Percentiles rank a stretch among this genome's conserved stretches.
Evolutionary conservation across 2,888 invertebrate genomes (phyloP).

Genomic region (Athalia cordata): DNA sequence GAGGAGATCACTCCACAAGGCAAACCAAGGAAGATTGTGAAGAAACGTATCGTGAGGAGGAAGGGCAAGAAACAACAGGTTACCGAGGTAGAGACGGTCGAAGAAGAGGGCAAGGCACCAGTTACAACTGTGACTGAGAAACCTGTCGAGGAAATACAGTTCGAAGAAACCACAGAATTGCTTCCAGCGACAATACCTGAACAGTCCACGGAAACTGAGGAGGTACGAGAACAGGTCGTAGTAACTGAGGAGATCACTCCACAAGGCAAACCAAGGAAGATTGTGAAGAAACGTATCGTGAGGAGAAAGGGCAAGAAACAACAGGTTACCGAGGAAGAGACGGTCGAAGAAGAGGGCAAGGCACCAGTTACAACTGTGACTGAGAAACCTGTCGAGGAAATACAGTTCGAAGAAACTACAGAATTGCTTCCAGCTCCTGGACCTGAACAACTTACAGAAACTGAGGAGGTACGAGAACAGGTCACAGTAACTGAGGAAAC

Average conservation of each 20-base stretch:
- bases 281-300: slow-evolving; percentile 68
- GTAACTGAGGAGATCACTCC: slow-evolving; percentile 58
- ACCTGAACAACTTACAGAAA: slow-evolving; percentile 60
- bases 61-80: slow-evolving; percentile 72
- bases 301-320: slow-evolving; percentile 70
- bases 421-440: slow-evolving; percentile 58
- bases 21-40: slow-evolving; percentile 66
- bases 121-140: slow-evolving; percentile 64
- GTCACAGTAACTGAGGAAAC: slow-evolving; percentile 51
- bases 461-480: slow-evolving; percentile 63
- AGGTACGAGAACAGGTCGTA: slow-evolving; percentile 53
- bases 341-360: slow-evolving; percentile 70
- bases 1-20: slow-evolving; percentile 71
- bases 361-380: slow-evolving; percentile 68
- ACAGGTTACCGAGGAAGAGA: slow-evolving; percentile 71
- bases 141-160: slow-evolving; percentile 52
- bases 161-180: slow-evolving; percentile 24
- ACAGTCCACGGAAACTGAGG: slow-evolving; percentile 57
- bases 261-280: slow-evolving; percentile 56
- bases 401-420: slow-evolving; percentile 56
- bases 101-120: slow-evolving; percentile 73
- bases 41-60: slow-evolving; percentile 70
- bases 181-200: slow-evolving; percentile 60
- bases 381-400: slow-evolving; percentile 59
- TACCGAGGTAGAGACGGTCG: slow-evolving; percentile 74